These are phyloP conservation scores for Eulemur rubriventer DNA, from an alignment of 2,797 vertebrate species.

Conservation along the genomic window DNA sequence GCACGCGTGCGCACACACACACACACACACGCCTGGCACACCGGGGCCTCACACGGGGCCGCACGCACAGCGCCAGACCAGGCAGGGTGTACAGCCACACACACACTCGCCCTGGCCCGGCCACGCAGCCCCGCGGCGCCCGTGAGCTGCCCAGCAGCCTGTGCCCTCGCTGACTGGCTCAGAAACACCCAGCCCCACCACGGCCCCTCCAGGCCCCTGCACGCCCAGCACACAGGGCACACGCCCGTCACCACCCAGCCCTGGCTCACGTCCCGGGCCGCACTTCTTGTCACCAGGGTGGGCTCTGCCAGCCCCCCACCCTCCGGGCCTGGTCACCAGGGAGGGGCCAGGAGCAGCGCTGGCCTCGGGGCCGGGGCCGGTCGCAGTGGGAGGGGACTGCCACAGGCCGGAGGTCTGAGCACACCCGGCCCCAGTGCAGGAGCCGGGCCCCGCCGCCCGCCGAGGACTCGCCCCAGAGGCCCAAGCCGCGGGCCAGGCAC, in stretches of 20 bases:
- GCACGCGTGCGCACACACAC: too few species aligned
- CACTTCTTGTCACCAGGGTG: neutral
- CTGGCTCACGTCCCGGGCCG: too few species aligned
- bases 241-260: neutral
- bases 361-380: accelerated
- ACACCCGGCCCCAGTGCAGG: too few species aligned
- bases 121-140: neutral
- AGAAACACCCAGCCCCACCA: too few species aligned
- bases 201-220: accelerated
- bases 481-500: accelerated
- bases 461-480: accelerated
- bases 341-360: too few species aligned
- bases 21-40: neutral
- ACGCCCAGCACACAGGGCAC: neutral
- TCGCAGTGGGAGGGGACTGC: neutral
- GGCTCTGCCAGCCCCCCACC: too few species aligned
- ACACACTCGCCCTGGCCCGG: neutral
- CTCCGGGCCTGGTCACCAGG: neutral
- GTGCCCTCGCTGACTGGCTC: neutral
- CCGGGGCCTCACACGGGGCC: too few species aligned
- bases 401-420: too few species aligned
- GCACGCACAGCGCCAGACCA: too few species aligned
- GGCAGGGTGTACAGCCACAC: neutral
- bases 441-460: too few species aligned
- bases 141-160: neutral